Conservation (phyloP, 2,113 vertebrate species). For the Arenaria interpres region DNA sequence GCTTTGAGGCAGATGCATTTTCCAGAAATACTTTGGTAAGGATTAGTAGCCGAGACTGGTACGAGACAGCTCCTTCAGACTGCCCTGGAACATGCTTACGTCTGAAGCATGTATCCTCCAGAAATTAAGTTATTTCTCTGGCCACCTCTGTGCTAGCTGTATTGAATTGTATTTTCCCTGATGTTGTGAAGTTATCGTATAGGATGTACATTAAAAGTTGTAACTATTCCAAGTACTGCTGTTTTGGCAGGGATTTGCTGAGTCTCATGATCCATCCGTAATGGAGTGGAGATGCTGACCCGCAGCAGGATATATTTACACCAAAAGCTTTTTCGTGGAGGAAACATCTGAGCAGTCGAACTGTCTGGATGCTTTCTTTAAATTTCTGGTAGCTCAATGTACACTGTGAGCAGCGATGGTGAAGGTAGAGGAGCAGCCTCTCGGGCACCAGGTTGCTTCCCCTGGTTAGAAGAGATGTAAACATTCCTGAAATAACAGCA, state of each 20-base stretch:
- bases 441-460: background rate
- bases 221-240: conserved; percentile 40
- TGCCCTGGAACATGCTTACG: background rate
- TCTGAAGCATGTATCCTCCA: background rate
- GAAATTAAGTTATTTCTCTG: background rate
- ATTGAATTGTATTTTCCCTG: conserved; percentile 4
- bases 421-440: background rate
- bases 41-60: background rate
- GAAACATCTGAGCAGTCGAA: background rate
- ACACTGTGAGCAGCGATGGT: rapidly evolving
- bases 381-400: background rate
- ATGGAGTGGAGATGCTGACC: conserved; percentile 56
- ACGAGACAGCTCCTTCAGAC: background rate
- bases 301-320: conserved; percentile 41
- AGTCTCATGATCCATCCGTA: conserved; percentile 1
- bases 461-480: background rate
- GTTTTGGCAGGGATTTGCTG: conserved; percentile 34
- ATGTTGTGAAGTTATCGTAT: background rate
- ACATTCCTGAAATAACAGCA: background rate
- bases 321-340: background rate
- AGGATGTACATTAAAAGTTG: conserved; percentile 46
- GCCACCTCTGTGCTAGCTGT: background rate
- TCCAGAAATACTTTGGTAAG: background rate
- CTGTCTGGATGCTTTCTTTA: background rate
- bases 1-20: background rate